A percentile compares a stretch with the other conserved stretches of the same genome.
These are phyloP conservation scores for Pilophorus perplexus DNA, from an alignment of 2,888 invertebrate species.

Conservation along the genomic window DNA sequence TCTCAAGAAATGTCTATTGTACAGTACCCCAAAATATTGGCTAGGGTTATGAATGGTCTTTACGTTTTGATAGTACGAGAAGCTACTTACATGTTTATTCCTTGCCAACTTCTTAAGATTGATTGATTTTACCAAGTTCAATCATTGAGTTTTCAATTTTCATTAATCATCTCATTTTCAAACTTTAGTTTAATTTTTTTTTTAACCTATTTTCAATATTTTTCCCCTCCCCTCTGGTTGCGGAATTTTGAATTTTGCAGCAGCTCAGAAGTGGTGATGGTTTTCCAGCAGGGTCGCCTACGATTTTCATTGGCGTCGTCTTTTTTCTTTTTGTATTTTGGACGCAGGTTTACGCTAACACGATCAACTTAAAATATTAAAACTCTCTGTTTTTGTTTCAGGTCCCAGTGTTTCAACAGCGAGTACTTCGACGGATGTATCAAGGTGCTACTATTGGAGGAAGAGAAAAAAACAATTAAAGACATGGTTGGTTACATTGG, in stretches of 20 bases:
- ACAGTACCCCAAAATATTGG: too few relatives aligned
- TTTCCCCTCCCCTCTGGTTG: slow-evolving; percentile 16
- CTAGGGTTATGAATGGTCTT: too few relatives aligned
- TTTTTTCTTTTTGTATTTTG: not conserved
- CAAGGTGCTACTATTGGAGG: slow-evolving; percentile 72
- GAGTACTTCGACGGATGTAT: slow-evolving; percentile 78
- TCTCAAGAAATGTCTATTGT: too few relatives aligned
- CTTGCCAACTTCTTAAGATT: too few relatives aligned
- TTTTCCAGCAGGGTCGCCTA: not conserved
- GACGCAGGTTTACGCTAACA: too few relatives aligned
- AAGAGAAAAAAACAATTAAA: slow-evolving; percentile 73
- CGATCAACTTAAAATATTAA: too few relatives aligned
- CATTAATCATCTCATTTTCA: not conserved
- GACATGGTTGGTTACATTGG: slow-evolving; percentile 78
- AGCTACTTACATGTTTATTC: too few relatives aligned
- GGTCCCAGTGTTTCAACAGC: slow-evolving; percentile 75
- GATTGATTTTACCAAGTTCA: too few relatives aligned
- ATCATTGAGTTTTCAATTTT: not conserved
- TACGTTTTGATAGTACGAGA: too few relatives aligned
- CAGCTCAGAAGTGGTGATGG: not conserved
- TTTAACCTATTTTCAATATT: not conserved
- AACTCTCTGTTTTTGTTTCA: slow-evolving; percentile 55
- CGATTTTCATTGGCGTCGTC: not conserved
- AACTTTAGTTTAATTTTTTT: slow-evolving; percentile 7
- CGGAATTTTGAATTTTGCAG: slow-evolving; percentile 32